These are phyloP conservation scores for Sialis lutaria DNA, from an alignment of 2,888 invertebrate genomes.

Conservation along the genomic window DNA sequence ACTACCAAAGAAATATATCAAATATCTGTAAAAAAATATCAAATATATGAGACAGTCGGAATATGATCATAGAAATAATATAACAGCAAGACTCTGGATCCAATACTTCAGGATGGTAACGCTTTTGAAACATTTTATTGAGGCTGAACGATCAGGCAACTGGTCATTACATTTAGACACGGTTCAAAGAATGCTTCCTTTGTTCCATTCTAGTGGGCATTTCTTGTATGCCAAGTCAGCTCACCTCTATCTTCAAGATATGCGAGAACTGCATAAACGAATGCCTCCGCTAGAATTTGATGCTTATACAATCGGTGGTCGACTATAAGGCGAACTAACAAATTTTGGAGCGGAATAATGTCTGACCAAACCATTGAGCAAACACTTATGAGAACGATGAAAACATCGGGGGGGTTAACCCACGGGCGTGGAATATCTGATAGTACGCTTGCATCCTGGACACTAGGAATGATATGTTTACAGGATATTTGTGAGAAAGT, in stretches of 20 bases:
- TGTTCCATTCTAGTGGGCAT: conserved; percentile 20
- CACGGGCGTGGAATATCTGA: conserved; percentile 8
- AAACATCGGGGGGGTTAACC: conserved; percentile 15
- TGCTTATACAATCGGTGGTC: conserved; percentile 10
- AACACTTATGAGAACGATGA: conserved; percentile 15
- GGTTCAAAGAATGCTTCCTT: conserved; percentile 17
- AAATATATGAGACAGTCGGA: too few relatives aligned
- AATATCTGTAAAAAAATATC: too few relatives aligned
- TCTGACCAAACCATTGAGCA: conserved; percentile 19
- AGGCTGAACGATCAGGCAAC: conserved; percentile 16
- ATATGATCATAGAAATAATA: too few relatives aligned
- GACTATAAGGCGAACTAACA: conserved; percentile 10
- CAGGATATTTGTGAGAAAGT: conserved; percentile 7
- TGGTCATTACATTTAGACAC: conserved; percentile 15
- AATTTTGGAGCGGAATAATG: conserved; percentile 13
- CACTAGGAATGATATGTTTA: conserved; percentile 7
- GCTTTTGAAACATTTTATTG: conserved; percentile 15
- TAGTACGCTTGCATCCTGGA: conserved; percentile 8
- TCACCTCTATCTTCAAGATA: conserved; percentile 21
- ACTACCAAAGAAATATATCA: too few relatives aligned
- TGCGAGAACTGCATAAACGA: conserved; percentile 13
- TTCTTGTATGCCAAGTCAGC: conserved; percentile 18
- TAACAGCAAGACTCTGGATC: conserved; percentile 14
- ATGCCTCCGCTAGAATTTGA: conserved; percentile 13
- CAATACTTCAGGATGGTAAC: conserved; percentile 15